phyloP scores from a whole-genome alignment of 2,888 invertebrate species.

The Laothoe populi region DNA sequence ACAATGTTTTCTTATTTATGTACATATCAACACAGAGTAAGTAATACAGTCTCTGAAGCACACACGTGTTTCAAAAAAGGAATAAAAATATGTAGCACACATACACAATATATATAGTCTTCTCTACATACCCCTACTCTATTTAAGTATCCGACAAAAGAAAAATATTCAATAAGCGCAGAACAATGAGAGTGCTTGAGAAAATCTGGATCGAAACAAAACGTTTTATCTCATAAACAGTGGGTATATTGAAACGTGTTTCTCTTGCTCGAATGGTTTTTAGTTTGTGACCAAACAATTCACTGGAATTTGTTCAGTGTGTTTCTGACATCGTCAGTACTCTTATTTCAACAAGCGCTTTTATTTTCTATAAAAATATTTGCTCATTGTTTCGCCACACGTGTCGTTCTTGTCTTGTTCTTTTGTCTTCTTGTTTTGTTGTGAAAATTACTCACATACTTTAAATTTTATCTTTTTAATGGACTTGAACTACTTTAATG shows the following conservation, averaged over 20 bases:
- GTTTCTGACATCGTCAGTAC: slow-evolving; percentile 54
- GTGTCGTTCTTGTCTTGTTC: slow-evolving; percentile 40
- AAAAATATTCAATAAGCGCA: slow-evolving; percentile 31
- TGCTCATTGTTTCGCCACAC: slow-evolving; percentile 50
- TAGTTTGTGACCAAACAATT: slow-evolving; percentile 32
- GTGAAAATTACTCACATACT: slow-evolving; percentile 38
- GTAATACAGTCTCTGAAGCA: no score
- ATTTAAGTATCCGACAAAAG: slow-evolving; percentile 25
- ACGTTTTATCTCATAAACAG: slow-evolving; percentile 41
- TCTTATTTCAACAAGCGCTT: slow-evolving; percentile 53
- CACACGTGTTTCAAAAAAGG: no score
- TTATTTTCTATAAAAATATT: slow-evolving; percentile 60
- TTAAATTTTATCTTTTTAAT: background rate
- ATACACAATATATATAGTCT: slow-evolving; percentile 1
- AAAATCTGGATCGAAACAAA: slow-evolving; percentile 39
- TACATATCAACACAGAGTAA: no score
- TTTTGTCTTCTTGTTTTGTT: no score
- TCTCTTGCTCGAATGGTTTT: slow-evolving; percentile 38
- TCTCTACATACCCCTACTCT: slow-evolving; percentile 3
- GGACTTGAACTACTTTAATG: background rate
- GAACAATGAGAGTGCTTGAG: slow-evolving; percentile 33
- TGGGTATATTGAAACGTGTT: slow-evolving; percentile 34
- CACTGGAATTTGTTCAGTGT: slow-evolving; percentile 48
- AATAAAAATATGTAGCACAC: background rate
- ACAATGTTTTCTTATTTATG: no score